A percentile compares a stretch with the other conserved stretches of the same genome.
Conservation (phyloP, 2,888 invertebrate genomes). For the Lasioglossum malachurum region DNA sequence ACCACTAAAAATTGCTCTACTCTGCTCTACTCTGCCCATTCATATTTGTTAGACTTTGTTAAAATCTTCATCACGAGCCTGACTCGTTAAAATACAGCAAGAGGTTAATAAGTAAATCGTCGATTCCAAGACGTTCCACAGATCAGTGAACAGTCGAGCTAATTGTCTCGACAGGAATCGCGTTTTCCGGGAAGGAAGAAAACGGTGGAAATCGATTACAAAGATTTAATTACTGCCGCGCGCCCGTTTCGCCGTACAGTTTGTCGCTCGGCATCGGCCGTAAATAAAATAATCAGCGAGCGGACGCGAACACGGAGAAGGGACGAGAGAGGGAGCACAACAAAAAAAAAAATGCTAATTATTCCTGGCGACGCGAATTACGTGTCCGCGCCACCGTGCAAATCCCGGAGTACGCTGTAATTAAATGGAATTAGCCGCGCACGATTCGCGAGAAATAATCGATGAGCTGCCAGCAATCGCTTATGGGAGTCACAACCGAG, state of each 20-base stretch:
- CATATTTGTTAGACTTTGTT: too few relatives aligned
- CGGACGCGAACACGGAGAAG: neutral
- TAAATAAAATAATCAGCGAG: slow-evolving; percentile 21
- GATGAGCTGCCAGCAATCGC: neutral
- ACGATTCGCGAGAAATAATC: slow-evolving; percentile 24
- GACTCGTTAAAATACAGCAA: too few relatives aligned
- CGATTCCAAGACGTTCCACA: too few relatives aligned
- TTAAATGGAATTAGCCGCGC: slow-evolving; percentile 23
- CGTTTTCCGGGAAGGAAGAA: neutral
- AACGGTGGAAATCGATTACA: slow-evolving; percentile 25
- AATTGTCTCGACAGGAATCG: neutral
- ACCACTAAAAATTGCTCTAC: too few relatives aligned
- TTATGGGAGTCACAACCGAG: neutral
- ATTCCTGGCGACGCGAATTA: slow-evolving; percentile 22
- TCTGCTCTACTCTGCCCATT: too few relatives aligned
- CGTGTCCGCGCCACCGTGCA: neutral
- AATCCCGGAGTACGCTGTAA: slow-evolving; percentile 2
- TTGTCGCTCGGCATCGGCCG: neutral
- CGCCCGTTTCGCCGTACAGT: neutral
- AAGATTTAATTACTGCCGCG: slow-evolving; percentile 16
- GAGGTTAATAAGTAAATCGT: too few relatives aligned
- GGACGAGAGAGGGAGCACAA: neutral
- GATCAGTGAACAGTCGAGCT: too few relatives aligned
- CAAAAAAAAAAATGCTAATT: slow-evolving; percentile 13
- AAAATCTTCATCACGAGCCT: too few relatives aligned